These are phyloP conservation scores for Thymelicus acteon DNA, from an alignment of 2,888 invertebrate genomes.

Conservation along the genomic window DNA sequence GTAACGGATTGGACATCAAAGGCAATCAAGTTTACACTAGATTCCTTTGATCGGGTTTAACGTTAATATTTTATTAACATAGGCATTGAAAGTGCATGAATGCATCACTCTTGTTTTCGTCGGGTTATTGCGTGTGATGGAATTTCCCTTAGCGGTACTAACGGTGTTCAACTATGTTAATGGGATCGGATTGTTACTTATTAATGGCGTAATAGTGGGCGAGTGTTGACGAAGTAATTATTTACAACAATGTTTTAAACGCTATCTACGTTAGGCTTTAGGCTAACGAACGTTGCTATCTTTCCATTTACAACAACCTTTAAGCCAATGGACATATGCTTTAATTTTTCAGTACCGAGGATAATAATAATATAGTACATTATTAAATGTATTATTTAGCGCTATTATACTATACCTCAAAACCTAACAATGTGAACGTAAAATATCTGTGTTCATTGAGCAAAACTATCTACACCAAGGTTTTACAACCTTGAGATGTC, in stretches of 20 bases:
- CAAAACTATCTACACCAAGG: conserved; percentile 17
- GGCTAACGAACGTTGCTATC: too few species aligned
- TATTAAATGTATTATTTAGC: too few species aligned
- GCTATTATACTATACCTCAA: background rate
- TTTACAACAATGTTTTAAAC: conserved; percentile 6
- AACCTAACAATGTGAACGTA: conserved; percentile 17
- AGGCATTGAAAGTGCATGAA: conserved; percentile 17
- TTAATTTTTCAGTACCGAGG: too few species aligned
- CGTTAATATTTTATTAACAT: conserved; percentile 20
- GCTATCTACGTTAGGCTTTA: background rate
- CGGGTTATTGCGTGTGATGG: conserved; percentile 5
- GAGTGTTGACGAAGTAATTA: conserved; percentile 2
- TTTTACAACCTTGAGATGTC: conserved; percentile 30
- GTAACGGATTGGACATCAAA: conserved; percentile 52
- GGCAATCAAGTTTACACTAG: conserved; percentile 41
- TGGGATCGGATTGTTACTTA: background rate
- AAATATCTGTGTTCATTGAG: conserved; percentile 14
- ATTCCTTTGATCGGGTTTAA: conserved; percentile 44
- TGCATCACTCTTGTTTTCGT: conserved; percentile 3
- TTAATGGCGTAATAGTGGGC: background rate
- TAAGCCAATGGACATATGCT: too few species aligned
- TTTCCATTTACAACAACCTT: too few species aligned
- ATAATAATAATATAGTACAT: too few species aligned
- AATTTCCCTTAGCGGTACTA: conserved; percentile 4
- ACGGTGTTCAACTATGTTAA: conserved; percentile 19